phyloP scores from a whole-genome alignment of 2,888 invertebrate species.

The Sarcophaga caerulescens region DNA sequence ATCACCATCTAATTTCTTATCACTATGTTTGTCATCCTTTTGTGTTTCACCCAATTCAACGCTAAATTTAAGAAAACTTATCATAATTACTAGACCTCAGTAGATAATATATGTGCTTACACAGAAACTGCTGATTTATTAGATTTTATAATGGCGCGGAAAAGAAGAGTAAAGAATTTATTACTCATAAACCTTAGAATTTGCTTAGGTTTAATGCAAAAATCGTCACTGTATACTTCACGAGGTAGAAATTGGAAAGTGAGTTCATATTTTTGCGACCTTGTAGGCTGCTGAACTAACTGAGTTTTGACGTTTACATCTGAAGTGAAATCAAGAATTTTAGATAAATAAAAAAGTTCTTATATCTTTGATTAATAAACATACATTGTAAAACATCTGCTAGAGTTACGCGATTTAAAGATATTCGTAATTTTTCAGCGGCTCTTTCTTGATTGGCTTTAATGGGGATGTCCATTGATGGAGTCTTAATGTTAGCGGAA shows the following conservation, averaged over 20 bases:
- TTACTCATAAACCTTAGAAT: constrained; percentile 89
- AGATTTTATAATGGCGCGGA: constrained; percentile 84
- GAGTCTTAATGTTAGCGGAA: constrained; percentile 95
- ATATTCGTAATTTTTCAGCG: constrained; percentile 87
- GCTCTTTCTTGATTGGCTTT: constrained; percentile 82
- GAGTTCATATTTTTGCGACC: constrained; percentile 86
- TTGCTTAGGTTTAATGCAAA: constrained; percentile 86
- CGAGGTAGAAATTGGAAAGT: constrained; percentile 88
- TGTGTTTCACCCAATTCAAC: constrained; percentile 80
- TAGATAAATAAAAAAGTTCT: not conserved
- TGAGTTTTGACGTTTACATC: constrained; percentile 77
- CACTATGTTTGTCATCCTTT: constrained; percentile 77
- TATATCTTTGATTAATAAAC: constrained; percentile 25
- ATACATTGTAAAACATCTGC: constrained; percentile 88
- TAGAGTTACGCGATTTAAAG: constrained; percentile 89
- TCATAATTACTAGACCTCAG: constrained; percentile 74
- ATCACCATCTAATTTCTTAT: constrained; percentile 77
- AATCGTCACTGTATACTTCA: constrained; percentile 87
- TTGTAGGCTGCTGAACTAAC: constrained; percentile 83
- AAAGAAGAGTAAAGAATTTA: constrained; percentile 86
- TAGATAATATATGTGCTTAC: constrained; percentile 75
- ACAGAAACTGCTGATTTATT: constrained; percentile 82
- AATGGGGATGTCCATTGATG: constrained; percentile 97
- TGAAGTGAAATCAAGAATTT: constrained; percentile 55
- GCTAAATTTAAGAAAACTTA: constrained; percentile 70